These are phyloP conservation scores for Percopsis omiscomaycus DNA, from an alignment of 2,797 vertebrate species.

Conservation along the genomic window DNA sequence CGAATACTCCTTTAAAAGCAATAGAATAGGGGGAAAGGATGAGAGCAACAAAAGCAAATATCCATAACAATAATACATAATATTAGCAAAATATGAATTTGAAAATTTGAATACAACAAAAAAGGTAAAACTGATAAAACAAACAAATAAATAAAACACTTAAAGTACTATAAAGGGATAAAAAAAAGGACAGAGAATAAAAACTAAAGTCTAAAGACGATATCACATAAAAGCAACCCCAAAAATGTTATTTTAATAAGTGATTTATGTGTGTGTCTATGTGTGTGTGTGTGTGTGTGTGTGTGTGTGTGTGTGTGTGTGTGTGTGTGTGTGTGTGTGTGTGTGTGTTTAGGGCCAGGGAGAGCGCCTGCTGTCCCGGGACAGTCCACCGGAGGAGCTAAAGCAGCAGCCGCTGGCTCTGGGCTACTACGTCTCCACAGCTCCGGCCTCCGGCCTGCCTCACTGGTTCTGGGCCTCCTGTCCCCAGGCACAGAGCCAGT, in stretches of 20 bases:
- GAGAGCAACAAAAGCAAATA: too few relatives aligned
- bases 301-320: neutral
- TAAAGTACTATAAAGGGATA: too few relatives aligned
- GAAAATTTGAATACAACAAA: too few relatives aligned
- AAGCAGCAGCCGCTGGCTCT: constrained; percentile 97
- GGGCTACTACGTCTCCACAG: constrained; percentile 96
- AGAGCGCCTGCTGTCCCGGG: constrained; percentile 92
- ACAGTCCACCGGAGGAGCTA: constrained; percentile 91
- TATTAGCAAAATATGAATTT: too few relatives aligned
- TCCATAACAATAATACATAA: too few relatives aligned
- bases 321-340: constrained; percentile 1
- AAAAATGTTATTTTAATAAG: neutral
- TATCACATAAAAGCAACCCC: too few relatives aligned
- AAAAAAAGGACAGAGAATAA: too few relatives aligned
- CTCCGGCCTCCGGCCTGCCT: constrained; percentile 92
- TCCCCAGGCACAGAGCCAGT: constrained; percentile 96
- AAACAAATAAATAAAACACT: too few relatives aligned
- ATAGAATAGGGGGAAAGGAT: too few relatives aligned
- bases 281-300: constrained; percentile 7
- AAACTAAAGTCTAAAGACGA: too few relatives aligned
- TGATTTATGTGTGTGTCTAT: constrained; percentile 1
- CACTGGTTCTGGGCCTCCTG: constrained; percentile 99
- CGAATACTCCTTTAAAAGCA: too few relatives aligned
- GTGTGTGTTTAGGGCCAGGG: constrained; percentile 84
- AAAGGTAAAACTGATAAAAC: too few relatives aligned